phyloP scores from a whole-genome alignment of 2,797 vertebrate genomes.

The Eospalax fontanierii region DNA sequence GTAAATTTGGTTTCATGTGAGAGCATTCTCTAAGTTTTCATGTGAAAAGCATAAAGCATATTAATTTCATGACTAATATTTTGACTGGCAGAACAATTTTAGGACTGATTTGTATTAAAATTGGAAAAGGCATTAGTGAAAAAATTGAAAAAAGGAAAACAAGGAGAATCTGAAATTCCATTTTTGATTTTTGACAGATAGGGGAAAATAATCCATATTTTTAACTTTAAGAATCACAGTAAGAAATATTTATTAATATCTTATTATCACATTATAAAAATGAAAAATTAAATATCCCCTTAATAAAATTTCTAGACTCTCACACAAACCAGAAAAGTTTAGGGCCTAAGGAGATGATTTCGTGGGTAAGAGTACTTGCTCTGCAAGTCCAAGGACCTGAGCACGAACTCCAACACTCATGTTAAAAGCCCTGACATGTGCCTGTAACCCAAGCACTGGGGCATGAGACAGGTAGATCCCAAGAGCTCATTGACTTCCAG shows the following conservation, averaged over 20 bases:
- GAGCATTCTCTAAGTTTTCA: conserved; percentile 12
- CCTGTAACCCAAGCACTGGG: no score
- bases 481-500: neutral
- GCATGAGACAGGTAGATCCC: neutral
- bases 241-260: neutral
- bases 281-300: neutral
- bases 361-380: neutral
- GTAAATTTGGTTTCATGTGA: conserved; percentile 50
- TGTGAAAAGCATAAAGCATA: conserved; percentile 5
- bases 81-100: neutral
- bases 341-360: neutral
- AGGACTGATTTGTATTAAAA: conserved; percentile 40
- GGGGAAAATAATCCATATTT: neutral
- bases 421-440: neutral
- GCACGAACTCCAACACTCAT: neutral
- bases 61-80: neutral
- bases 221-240: conserved; percentile 26
- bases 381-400: neutral
- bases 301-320: conserved; percentile 2
- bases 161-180: neutral
- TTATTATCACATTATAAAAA: conserved; percentile 55
- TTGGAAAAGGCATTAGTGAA: neutral
- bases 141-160: neutral
- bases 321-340: neutral
- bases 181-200: neutral